Conservation (phyloP, 2,888 invertebrate species). For the Thereva unica region DNA sequence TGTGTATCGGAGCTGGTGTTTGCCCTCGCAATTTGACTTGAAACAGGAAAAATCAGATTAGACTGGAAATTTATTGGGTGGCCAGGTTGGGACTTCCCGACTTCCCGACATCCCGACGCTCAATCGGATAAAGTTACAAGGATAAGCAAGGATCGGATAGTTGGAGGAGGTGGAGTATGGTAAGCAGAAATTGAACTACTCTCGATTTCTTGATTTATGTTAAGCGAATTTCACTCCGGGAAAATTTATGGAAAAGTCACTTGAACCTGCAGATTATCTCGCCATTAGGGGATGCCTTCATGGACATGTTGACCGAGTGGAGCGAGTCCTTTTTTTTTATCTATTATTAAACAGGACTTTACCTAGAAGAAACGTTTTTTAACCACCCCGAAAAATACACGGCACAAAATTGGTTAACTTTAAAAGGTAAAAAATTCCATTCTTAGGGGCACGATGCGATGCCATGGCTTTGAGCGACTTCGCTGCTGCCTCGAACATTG, state of each 20-base stretch:
- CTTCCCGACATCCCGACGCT: conserved; percentile 6
- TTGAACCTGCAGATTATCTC: conserved; percentile 1
- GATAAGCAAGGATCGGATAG: conserved; percentile 3
- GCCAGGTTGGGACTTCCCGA: conserved; percentile 14
- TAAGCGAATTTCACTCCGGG: conserved; percentile 12
- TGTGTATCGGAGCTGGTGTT: conserved; percentile 10
- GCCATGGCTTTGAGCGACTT: conserved; percentile 22
- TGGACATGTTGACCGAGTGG: background rate
- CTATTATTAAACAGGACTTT: too few species aligned
- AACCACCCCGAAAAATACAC: background rate
- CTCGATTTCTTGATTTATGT: conserved; percentile 30
- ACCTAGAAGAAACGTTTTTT: background rate
- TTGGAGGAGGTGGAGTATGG: background rate
- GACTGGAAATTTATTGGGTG: conserved; percentile 31
- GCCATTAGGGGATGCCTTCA: background rate
- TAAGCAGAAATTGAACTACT: too few species aligned
- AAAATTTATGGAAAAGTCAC: conserved; percentile 25
- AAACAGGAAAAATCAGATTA: conserved; percentile 36
- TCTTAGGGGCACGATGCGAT: conserved; percentile 13
- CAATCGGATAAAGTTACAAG: conserved; percentile 19
- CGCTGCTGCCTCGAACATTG: conserved; percentile 24
- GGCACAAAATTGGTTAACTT: background rate
- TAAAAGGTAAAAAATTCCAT: conserved; percentile 23
- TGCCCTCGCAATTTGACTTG: conserved; percentile 34
- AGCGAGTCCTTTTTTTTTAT: too few species aligned